Evolutionary conservation across 30 jellyfish, hydroid and myxozoan genomes (phyloP).

Genomic region (Aurelia sp.): DNA sequence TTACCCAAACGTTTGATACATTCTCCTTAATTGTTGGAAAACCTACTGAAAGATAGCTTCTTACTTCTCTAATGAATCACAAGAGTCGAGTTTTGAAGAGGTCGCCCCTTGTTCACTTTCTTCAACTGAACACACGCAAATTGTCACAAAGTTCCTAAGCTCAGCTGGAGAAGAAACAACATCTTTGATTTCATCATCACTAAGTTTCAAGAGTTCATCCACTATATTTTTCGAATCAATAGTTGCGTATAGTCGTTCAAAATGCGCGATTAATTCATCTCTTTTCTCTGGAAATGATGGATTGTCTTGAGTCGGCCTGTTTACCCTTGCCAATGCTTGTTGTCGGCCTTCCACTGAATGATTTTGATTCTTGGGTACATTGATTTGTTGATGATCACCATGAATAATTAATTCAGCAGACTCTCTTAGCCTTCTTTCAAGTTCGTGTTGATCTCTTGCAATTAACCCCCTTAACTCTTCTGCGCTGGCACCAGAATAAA

Average conservation of each 20-base stretch:
- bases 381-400: not conserved
- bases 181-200: conserved; percentile 27
- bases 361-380: not conserved
- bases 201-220: conserved; percentile 49
- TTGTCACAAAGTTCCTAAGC: conserved; percentile 17
- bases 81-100: conserved; percentile 6
- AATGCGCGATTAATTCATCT: conserved; percentile 40
- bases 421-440: conserved; percentile 52
- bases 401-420: conserved; percentile 14
- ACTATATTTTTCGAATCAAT: conserved; percentile 27
- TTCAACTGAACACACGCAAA: not conserved
- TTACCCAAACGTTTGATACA: too few relatives aligned
- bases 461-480: conserved; percentile 14
- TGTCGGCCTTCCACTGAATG: not conserved
- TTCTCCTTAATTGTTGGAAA: too few relatives aligned
- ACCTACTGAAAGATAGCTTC: too few relatives aligned
- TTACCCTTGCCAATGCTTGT: not conserved
- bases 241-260: conserved; percentile 26
- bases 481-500: conserved; percentile 9
- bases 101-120: conserved; percentile 19
- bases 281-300: not conserved
- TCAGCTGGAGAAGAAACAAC: conserved; percentile 28
- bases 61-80: conserved; percentile 16
- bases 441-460: conserved; percentile 15
- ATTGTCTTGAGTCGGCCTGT: not conserved